Conservation (phyloP, 1,140 invertebrate species). For the Oryctes rhinoceros region DNA sequence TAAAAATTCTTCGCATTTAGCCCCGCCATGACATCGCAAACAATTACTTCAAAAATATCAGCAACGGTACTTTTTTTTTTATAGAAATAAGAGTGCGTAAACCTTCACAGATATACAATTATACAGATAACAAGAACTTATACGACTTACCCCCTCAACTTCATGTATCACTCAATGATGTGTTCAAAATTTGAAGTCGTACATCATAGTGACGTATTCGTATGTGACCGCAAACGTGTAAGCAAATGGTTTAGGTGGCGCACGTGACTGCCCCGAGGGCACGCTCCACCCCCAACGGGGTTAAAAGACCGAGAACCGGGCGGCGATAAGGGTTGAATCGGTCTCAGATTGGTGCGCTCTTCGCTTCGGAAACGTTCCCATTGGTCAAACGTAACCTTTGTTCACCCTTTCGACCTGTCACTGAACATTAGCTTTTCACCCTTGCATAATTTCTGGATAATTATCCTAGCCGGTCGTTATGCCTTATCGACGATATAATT, state of each 20-base stretch:
- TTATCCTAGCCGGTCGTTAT: conserved; percentile 19
- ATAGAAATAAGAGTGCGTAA: too few relatives aligned
- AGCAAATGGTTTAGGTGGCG: conserved; percentile 28
- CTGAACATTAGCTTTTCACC: conserved; percentile 51
- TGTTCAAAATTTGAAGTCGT: conserved; percentile 42
- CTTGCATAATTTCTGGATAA: not conserved
- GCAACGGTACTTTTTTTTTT: too few relatives aligned
- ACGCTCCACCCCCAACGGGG: conserved; percentile 50
- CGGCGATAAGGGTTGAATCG: conserved; percentile 51
- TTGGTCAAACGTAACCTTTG: conserved; percentile 52
- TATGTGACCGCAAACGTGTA: conserved; percentile 18
- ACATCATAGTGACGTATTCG: conserved; percentile 43
- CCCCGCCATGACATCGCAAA: too few relatives aligned
- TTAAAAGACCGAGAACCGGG: conserved; percentile 57
- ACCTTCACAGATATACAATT: too few relatives aligned
- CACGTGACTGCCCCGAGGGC: conserved; percentile 46
- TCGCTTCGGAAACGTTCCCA: conserved; percentile 45
- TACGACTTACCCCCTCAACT: conserved; percentile 1
- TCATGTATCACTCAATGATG: conserved; percentile 12
- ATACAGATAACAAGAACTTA: too few relatives aligned
- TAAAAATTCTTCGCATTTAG: too few relatives aligned
- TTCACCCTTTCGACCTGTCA: conserved; percentile 56
- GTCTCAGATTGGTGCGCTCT: conserved; percentile 50
- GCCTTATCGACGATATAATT: conserved; percentile 32
- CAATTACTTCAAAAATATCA: too few relatives aligned